Evolutionary conservation across 2,113 vertebrate species (phyloP).

Genomic region (Chaetops frenatus): DNA sequence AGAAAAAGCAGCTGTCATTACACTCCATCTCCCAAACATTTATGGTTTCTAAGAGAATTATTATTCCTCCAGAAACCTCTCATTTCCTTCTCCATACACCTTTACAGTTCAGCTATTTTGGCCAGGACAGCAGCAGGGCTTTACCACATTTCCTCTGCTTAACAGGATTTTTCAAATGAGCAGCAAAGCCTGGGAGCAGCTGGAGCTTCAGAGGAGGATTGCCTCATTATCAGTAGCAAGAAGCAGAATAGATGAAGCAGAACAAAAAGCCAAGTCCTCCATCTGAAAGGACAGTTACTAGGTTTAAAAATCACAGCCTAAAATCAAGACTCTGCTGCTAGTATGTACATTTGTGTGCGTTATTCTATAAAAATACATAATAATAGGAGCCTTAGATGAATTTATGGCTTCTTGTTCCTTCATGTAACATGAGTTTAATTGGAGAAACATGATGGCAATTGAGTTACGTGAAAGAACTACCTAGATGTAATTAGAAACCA

Average conservation of each 20-base stretch:
- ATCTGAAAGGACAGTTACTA: background rate
- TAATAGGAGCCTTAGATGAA: background rate
- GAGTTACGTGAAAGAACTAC: background rate
- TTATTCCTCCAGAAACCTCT: background rate
- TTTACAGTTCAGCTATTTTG: background rate
- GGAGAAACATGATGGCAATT: background rate
- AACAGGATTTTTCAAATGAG: background rate
- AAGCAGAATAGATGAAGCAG: background rate
- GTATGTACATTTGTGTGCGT: background rate
- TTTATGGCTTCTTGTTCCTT: background rate
- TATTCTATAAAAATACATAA: background rate
- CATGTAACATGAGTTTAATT: background rate
- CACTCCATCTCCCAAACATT: background rate
- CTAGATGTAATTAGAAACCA: background rate
- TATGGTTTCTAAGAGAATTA: background rate
- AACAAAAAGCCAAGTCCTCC: background rate
- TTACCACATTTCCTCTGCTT: background rate
- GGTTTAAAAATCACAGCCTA: background rate
- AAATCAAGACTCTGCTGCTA: background rate
- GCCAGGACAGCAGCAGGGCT: background rate
- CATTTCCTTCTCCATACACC: background rate
- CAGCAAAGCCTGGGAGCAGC: background rate
- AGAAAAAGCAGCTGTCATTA: background rate
- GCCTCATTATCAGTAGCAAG: background rate
- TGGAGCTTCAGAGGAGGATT: background rate